Evolutionary conservation across 2,888 invertebrate species (phyloP).

Genomic region (Leucania comma): DNA sequence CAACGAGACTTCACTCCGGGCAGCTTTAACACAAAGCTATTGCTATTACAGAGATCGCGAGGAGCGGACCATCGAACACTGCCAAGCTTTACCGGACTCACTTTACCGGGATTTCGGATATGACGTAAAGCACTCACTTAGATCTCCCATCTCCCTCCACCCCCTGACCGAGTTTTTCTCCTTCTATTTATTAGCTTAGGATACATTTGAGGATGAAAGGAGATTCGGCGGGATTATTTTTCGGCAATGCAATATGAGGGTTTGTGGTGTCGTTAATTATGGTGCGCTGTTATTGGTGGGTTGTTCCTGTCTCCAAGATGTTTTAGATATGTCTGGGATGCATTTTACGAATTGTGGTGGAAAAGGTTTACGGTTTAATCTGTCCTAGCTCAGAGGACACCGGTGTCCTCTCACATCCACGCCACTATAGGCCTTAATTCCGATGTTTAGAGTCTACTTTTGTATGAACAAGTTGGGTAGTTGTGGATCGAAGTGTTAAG

Average conservation of each 20-base stretch:
- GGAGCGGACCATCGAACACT: conserved; percentile 87
- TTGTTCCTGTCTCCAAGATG: conserved; percentile 32
- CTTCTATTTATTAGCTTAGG: conserved; percentile 87
- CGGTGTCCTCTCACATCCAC: no score
- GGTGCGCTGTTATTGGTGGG: conserved; percentile 63
- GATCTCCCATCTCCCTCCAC: conserved; percentile 75
- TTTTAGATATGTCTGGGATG: background rate
- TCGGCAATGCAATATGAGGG: conserved; percentile 80
- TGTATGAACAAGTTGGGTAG: no score
- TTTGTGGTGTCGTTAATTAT: conserved; percentile 75
- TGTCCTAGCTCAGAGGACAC: no score
- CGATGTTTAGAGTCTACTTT: no score
- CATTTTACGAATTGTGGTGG: background rate
- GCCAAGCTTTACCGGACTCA: conserved; percentile 87
- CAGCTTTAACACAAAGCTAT: conserved; percentile 91
- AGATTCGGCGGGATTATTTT: conserved; percentile 80
- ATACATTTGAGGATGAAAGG: conserved; percentile 84
- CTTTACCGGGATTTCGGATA: conserved; percentile 90
- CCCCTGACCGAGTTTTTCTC: conserved; percentile 87
- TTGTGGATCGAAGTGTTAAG: no score
- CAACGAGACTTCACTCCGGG: conserved; percentile 81
- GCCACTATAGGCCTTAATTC: no score
- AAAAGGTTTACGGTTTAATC: background rate
- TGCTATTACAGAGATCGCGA: conserved; percentile 90
- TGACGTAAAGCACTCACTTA: conserved; percentile 90